Percentiles rank a stretch among this genome's conserved stretches.
Evolutionary conservation across 1,140 invertebrate genomes (phyloP).

Genomic region (Conus betulinus): DNA sequence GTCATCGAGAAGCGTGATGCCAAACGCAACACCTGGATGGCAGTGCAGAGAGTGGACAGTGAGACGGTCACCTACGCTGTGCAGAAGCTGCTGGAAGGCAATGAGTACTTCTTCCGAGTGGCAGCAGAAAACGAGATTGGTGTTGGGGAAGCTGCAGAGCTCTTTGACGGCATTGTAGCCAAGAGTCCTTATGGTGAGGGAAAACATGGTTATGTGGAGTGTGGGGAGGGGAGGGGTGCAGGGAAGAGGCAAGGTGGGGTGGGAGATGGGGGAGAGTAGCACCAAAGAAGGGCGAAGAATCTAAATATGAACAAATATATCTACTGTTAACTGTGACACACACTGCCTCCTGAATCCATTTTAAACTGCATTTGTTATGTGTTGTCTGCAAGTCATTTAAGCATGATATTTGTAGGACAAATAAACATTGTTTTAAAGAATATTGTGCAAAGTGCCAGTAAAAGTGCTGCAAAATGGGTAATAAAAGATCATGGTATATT

Average conservation of each 20-base stretch:
- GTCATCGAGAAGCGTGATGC: slow-evolving; percentile 96
- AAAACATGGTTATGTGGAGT: not conserved
- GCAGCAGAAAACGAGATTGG: slow-evolving; percentile 92
- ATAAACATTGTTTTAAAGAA: too few species aligned
- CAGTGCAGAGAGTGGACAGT: slow-evolving; percentile 76
- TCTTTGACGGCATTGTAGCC: slow-evolving; percentile 78
- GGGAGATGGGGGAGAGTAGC: too few species aligned
- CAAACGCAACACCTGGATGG: slow-evolving; percentile 93
- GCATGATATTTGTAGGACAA: too few species aligned
- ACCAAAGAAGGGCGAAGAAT: not conserved
- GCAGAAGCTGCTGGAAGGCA: slow-evolving; percentile 88
- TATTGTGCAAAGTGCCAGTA: too few species aligned
- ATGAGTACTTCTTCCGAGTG: slow-evolving; percentile 97
- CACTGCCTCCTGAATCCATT: too few species aligned
- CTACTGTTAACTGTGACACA: too few species aligned
- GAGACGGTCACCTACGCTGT: slow-evolving; percentile 77
- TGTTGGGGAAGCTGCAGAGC: slow-evolving; percentile 83
- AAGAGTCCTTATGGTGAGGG: slow-evolving; percentile 74
- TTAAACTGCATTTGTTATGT: too few species aligned
- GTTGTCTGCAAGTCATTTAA: too few species aligned
- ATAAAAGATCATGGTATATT: not conserved
- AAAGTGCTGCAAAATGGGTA: too few species aligned
- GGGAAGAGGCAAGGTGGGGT: too few species aligned
- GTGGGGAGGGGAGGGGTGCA: too few species aligned
- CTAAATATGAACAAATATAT: too few species aligned